Base-by-base conservation (phyloP, 2,113 vertebrate genomes). In the Agelaius phoeniceus region DNA sequence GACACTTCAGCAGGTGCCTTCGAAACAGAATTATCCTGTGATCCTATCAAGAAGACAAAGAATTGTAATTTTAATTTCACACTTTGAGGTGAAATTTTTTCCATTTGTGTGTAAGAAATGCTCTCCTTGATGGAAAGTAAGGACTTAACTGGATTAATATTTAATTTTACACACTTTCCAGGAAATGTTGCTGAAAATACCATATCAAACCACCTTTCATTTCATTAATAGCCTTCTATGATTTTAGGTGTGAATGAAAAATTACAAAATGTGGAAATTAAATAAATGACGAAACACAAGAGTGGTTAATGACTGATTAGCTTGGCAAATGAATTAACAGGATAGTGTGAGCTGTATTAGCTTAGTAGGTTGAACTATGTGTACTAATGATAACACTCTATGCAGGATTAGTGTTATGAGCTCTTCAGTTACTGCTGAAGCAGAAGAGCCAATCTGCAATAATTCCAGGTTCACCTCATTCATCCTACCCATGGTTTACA, bases 241-340 rank as follows among this genome's bases (percentile, higher is more conserved):
- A 69, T 80, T 91, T 93, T 88, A 88, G 67, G 87, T 93, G 78
- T 5, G 3, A 96, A 95, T 90, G 52, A 94, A 94, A 94, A 95
- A 95, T 89, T 94, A 79, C 61, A 83, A 93, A 94, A 90, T 80
- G 72, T 81, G 65, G 68, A 93, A 96, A 71, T 94, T 84, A 94
- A 97, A 93, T 83, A 95, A 90, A 95, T 94, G 68, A 92, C 1
- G 15, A 78, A 93, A 93, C 75, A 88, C 41, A 90, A 84, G 83
- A 86, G 35, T 17, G 8, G 52, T 88, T 94, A 95, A 93, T 90
- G 85, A 75, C 51, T 57, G 87, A 62, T 55, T 63, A 91, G 61
- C 15, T 89, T 97, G 94, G 88, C 93, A 87, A 84, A 71, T 44
- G 86, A 75, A 78, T 48, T 49, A 81, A 52, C 10, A 66, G 35